phyloP scores from a whole-genome alignment of 1,140 invertebrate species.

The Chionoecetes opilio region DNA sequence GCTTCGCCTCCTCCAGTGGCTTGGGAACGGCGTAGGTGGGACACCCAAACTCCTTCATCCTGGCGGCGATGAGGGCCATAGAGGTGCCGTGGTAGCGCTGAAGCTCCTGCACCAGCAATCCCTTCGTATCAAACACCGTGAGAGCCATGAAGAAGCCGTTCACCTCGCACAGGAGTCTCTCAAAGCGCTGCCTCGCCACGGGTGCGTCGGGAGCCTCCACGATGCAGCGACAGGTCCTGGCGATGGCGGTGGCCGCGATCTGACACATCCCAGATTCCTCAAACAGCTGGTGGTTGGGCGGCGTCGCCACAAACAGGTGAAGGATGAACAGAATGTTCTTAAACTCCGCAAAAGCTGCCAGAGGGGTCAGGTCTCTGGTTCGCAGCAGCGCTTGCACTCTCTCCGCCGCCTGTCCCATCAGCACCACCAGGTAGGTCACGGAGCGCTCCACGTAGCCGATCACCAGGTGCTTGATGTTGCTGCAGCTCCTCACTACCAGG shows the following conservation, averaged over 20 bases:
- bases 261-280: not conserved
- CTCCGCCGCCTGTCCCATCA: not conserved
- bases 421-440: not conserved
- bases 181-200: not conserved
- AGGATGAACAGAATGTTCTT: not conserved
- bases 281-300: not conserved
- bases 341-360: not conserved
- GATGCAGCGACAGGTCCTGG: not conserved
- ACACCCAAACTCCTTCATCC: not conserved
- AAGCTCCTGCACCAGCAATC: not conserved
- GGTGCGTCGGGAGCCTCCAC: not conserved
- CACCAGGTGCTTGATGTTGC: not conserved
- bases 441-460: not conserved
- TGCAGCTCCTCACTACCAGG: not conserved
- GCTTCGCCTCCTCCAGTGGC: not conserved
- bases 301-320: not conserved
- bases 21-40: not conserved
- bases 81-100: not conserved
- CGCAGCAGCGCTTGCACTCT: not conserved
- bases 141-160: not conserved
- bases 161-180: not conserved
- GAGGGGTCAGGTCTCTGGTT: not conserved
- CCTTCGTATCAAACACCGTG: not conserved
- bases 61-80: not conserved
- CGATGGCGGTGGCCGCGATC: not conserved